Percentiles rank a stretch among this genome's conserved stretches.
Evolutionary conservation across 2,797 vertebrate genomes (phyloP).

Genomic region (Graptemys geographica): DNA sequence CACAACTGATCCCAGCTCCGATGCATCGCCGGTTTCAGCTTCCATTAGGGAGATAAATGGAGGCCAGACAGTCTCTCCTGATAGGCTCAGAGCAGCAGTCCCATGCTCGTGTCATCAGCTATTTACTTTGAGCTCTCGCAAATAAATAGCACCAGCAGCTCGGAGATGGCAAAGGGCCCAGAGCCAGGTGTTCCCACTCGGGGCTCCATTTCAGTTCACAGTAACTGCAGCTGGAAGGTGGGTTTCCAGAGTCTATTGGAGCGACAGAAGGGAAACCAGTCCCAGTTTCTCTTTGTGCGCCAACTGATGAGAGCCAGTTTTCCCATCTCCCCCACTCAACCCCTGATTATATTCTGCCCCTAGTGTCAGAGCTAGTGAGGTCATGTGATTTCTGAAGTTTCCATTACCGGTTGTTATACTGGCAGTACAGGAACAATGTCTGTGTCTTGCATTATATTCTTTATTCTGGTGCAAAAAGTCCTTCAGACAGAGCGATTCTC

Average conservation of each 20-base stretch:
- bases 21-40: background rate
- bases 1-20: background rate
- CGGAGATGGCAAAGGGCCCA: rapidly evolving
- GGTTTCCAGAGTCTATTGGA: background rate
- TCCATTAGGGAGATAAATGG: rapidly evolving
- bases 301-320: background rate
- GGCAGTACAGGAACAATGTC: rapidly evolving
- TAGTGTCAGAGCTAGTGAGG: background rate
- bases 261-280: background rate
- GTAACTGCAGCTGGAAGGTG: background rate
- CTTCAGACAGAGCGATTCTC: rapidly evolving
- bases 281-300: rapidly evolving
- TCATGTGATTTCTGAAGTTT: background rate
- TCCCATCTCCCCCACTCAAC: background rate
- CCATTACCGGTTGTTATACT: background rate
- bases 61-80: background rate
- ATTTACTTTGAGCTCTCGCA: background rate
- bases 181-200: background rate
- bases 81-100: background rate
- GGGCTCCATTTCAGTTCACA: background rate
- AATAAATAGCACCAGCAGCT: background rate
- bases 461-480: background rate
- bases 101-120: rapidly evolving
- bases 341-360: background rate
- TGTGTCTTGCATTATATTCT: background rate